phyloP scores from a whole-genome alignment of 2,113 vertebrate genomes.

The Siniperca knerii region DNA sequence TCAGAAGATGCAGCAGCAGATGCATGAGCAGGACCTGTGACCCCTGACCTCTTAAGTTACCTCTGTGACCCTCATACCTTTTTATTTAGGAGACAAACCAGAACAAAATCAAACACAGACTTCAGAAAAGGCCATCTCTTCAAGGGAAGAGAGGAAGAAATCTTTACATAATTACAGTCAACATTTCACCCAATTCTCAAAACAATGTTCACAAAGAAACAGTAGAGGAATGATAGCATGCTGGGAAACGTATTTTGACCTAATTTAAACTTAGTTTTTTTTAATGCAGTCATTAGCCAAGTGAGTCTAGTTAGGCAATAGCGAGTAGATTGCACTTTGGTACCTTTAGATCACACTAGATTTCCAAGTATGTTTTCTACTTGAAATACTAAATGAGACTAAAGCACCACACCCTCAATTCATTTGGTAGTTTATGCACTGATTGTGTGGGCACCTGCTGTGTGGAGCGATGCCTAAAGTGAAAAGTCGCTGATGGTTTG shows the following conservation, averaged over 20 bases:
- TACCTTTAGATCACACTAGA: conserved; percentile 43
- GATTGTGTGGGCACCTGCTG: background rate
- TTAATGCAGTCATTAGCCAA: conserved; percentile 55
- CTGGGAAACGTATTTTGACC: conserved; percentile 16
- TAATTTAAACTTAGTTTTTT: conserved; percentile 1
- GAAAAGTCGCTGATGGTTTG: background rate
- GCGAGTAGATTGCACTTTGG: conserved; percentile 46
- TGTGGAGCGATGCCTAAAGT: background rate
- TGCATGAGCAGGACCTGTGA: conserved; percentile 84
- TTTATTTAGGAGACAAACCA: background rate
- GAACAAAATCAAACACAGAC: background rate
- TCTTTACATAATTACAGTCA: background rate
- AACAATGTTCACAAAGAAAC: background rate
- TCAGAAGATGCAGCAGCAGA: conserved; percentile 85
- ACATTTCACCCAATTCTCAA: background rate
- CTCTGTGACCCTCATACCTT: background rate
- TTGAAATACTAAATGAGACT: background rate
- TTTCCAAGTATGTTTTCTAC: conserved; percentile 9
- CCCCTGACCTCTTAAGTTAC: background rate
- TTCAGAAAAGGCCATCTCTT: background rate
- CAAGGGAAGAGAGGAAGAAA: background rate
- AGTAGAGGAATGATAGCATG: conserved; percentile 41
- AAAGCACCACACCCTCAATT: background rate
- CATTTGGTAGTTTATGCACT: background rate
- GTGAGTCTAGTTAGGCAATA: conserved; percentile 40